phyloP scores from a whole-genome alignment of 2,888 invertebrate genomes.

The Dusona sp. region DNA sequence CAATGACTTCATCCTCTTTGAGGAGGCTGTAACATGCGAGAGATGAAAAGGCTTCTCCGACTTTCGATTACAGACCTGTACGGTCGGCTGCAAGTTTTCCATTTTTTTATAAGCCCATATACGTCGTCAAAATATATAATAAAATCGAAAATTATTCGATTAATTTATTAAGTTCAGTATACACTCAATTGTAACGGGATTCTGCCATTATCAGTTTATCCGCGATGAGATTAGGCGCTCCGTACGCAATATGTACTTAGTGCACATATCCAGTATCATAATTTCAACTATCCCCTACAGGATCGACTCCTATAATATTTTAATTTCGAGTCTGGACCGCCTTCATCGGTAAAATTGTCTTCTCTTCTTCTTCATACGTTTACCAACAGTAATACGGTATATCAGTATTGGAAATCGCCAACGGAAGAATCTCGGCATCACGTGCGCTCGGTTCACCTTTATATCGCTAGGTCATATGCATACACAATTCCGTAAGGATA shows the following conservation, averaged over 20 bases:
- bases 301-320: background rate
- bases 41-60: constrained; percentile 9
- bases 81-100: background rate
- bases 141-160: background rate
- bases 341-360: constrained; percentile 34
- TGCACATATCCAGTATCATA: background rate
- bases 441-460: constrained; percentile 17
- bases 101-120: background rate
- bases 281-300: background rate
- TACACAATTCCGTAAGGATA: constrained; percentile 10
- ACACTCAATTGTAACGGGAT: background rate
- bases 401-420: constrained; percentile 54
- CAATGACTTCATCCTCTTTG: constrained; percentile 55
- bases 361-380: constrained; percentile 28
- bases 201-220: background rate
- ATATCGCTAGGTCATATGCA: constrained; percentile 6
- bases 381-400: constrained; percentile 36
- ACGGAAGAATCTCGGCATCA: constrained; percentile 43
- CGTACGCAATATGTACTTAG: background rate
- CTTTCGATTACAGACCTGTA: background rate
- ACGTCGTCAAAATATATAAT: background rate
- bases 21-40: constrained; percentile 6
- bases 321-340: constrained; percentile 9
- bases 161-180: background rate
- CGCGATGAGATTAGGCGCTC: constrained; percentile 9